Base-by-base conservation (phyloP, 1,140 invertebrate genomes). In the Spodoptera litura region DNA sequence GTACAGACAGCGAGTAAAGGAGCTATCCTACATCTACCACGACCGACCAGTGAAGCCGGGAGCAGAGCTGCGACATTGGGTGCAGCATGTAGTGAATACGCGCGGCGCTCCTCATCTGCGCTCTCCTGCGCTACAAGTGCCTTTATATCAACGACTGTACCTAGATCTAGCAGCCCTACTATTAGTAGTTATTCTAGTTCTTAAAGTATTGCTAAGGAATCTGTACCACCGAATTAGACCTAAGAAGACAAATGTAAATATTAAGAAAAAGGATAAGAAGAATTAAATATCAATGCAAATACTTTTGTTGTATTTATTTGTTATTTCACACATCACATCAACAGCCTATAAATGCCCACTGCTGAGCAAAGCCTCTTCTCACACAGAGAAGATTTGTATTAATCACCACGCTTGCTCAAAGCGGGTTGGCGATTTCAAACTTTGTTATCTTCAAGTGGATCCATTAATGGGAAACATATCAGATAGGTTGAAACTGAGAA, bases 91-190 rank as follows among this genome's bases (percentile, higher is more conserved):
- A 20, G 72, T 91, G 1, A 68, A 73, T 11, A 91, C 89, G 0
- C 31, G 78, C 1, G 92, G 91, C 0, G 89, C 91, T 0, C 73
- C 51, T 0, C 84, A 91, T 72, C 72, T 92, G 3, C 83, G 86
- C 8, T 89, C 92, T 6, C 81, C 82, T n/a, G 85, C 86, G 2
- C 71, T 93, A 4, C 8, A 78, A 10, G 51, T 87, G 31, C 83
- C 84, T 13, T 85, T 87, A 72, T 91, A 92, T 59, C 86, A 91
- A 61, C 89, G 87, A 27, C 35, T 85, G 0, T 91, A 88, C 31
- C 72, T 92, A n/a, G 89, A 92, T 75, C 62, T 91, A 27, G 38
- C 78, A 8, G 55, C 76, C 31, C 6, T 81, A 38, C 3, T 76
- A 10, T 38, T 52, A 20, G 49, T 49, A 13, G 25, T 44, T 44